Conservation (phyloP, 2,888 invertebrate genomes). For the Ceraclea dissimilis region DNA sequence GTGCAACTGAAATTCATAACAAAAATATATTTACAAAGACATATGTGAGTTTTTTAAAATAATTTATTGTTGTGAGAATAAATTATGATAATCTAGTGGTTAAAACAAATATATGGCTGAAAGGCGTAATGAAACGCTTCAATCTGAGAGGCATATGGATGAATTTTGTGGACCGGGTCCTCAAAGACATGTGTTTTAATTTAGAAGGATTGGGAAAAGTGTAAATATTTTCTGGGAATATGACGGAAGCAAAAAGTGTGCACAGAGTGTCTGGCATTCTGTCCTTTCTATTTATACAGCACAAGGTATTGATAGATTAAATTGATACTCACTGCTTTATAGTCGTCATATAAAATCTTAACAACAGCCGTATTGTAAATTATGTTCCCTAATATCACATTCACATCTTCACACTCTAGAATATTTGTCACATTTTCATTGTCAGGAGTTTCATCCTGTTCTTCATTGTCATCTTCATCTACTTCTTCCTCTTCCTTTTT, state of each 20-base stretch:
- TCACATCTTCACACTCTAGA: constrained; percentile 28
- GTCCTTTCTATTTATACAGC: not conserved
- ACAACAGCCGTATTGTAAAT: constrained; percentile 34
- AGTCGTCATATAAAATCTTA: constrained; percentile 34
- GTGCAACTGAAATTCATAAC: constrained; percentile 31
- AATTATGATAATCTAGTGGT: too few relatives aligned
- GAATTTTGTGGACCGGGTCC: too few relatives aligned
- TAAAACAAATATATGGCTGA: too few relatives aligned
- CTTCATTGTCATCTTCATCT: constrained; percentile 27
- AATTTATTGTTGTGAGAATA: too few relatives aligned
- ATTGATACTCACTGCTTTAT: constrained; percentile 38
- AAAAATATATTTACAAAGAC: too few relatives aligned
- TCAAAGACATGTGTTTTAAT: too few relatives aligned
- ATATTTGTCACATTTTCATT: not conserved
- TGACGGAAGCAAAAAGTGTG: too few relatives aligned
- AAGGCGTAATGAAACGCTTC: too few relatives aligned
- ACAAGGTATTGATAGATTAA: not conserved
- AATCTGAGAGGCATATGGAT: too few relatives aligned
- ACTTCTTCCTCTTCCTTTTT: constrained; percentile 25
- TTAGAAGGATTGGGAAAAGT: too few relatives aligned
- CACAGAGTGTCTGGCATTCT: not conserved
- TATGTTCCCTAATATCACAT: constrained; percentile 31
- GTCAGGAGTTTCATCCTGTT: constrained; percentile 20
- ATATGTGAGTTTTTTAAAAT: too few relatives aligned
- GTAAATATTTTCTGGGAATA: too few relatives aligned